phyloP scores from a whole-genome alignment of 2,797 vertebrate genomes.

The Pseudochirops corinnae region DNA sequence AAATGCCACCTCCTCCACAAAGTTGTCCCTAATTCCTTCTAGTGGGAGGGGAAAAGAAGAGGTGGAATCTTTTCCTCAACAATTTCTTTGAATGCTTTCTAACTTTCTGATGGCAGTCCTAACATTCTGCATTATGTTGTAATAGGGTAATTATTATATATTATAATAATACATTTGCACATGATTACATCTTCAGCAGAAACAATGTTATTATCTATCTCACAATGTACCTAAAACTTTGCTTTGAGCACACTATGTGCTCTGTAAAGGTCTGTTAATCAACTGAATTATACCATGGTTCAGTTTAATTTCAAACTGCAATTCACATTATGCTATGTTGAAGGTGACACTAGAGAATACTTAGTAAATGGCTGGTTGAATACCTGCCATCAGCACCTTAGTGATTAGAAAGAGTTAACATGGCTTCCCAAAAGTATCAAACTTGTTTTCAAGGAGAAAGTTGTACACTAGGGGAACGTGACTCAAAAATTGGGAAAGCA shows the following conservation, averaged over 20 bases:
- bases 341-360: background rate
- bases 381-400: background rate
- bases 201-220: background rate
- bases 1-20: background rate
- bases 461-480: conserved; percentile 3
- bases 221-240: background rate
- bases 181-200: background rate
- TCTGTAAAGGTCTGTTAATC: background rate
- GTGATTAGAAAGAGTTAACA: conserved; percentile 11
- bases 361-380: background rate
- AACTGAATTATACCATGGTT: background rate
- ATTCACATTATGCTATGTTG: background rate
- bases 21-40: background rate
- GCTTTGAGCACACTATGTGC: background rate
- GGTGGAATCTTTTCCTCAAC: background rate
- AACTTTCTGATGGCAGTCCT: background rate
- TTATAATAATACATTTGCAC: background rate
- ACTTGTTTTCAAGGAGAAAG: conserved; percentile 5
- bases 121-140: background rate
- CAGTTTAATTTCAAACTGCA: background rate
- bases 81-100: background rate
- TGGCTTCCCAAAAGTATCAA: conserved; percentile 22
- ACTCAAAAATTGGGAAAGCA: conserved; percentile 23
- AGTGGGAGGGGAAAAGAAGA: background rate
- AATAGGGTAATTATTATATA: background rate